A percentile compares a stretch with the other conserved stretches of the same genome.
Evolutionary conservation across 2,888 invertebrate genomes (phyloP).

Genomic region (Bellardia pandia): DNA sequence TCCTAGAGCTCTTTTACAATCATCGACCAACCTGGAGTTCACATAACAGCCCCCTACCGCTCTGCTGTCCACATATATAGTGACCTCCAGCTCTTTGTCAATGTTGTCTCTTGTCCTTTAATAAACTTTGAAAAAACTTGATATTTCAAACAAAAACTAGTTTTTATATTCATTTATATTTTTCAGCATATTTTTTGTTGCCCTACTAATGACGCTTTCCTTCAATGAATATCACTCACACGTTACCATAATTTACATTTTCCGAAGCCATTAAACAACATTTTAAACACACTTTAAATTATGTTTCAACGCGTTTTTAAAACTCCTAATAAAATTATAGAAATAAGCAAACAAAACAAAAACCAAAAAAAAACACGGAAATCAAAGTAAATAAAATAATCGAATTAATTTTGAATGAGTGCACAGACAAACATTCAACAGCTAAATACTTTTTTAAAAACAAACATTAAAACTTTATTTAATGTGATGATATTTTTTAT

Average conservation of each 20-base stretch:
- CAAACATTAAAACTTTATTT: slow-evolving; percentile 57
- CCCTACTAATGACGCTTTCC: not conserved
- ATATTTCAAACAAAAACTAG: too few relatives aligned
- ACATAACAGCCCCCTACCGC: too few relatives aligned
- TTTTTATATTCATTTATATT: too few relatives aligned
- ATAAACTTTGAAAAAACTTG: too few relatives aligned
- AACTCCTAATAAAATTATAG: slow-evolving; percentile 6
- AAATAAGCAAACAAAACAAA: too few relatives aligned
- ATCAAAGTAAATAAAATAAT: slow-evolving; percentile 58
- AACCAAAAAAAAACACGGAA: slow-evolving; percentile 1
- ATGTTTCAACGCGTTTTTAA: slow-evolving; percentile 1
- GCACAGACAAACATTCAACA: slow-evolving; percentile 33
- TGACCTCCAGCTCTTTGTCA: too few relatives aligned
- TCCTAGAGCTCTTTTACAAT: too few relatives aligned
- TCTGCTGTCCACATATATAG: too few relatives aligned
- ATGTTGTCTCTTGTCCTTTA: too few relatives aligned
- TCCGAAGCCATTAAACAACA: slow-evolving; percentile 21
- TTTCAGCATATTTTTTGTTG: too few relatives aligned
- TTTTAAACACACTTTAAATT: slow-evolving; percentile 1
- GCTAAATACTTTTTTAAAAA: slow-evolving; percentile 22
- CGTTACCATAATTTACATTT: not conserved
- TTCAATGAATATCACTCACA: not conserved
- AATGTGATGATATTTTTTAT: not conserved
- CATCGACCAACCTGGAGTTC: too few relatives aligned
- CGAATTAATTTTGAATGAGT: slow-evolving; percentile 57